Percentiles rank a stretch among this genome's conserved stretches.
Evolutionary conservation across 2,888 invertebrate species (phyloP).

Genomic region (Fragum whitleyi): DNA sequence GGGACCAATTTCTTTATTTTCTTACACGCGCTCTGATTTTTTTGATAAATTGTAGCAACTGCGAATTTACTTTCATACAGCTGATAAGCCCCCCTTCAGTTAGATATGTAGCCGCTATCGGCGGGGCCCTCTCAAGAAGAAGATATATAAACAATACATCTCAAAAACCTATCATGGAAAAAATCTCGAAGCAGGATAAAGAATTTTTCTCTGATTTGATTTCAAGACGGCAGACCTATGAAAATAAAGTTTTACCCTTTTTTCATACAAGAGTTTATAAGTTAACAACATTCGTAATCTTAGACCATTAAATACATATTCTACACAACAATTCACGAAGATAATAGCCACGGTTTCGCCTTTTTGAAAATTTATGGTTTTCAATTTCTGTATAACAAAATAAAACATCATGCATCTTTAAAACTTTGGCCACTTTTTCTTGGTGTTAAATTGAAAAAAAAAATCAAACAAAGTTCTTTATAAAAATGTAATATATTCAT

Average conservation of each 20-base stretch:
- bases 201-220: slow-evolving; percentile 20
- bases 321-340: too few relatives aligned
- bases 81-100: slow-evolving; percentile 9
- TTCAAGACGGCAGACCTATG: slow-evolving; percentile 5
- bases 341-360: too few relatives aligned
- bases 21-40: slow-evolving; percentile 7
- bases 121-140: slow-evolving; percentile 15
- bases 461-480: too few relatives aligned
- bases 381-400: too few relatives aligned
- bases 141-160: slow-evolving; percentile 21
- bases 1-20: slow-evolving; percentile 11
- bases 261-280: too few relatives aligned
- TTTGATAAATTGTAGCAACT: slow-evolving; percentile 28
- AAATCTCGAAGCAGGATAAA: background rate
- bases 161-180: slow-evolving; percentile 2
- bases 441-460: too few relatives aligned
- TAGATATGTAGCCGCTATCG: slow-evolving; percentile 13
- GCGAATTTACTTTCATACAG: slow-evolving; percentile 12
- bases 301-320: too few relatives aligned
- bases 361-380: too few relatives aligned
- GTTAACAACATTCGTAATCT: too few relatives aligned
- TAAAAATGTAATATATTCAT: too few relatives aligned
- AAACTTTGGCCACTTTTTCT: too few relatives aligned
- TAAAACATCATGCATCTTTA: too few relatives aligned
- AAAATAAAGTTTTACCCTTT: background rate